Evolutionary conservation across 2,888 invertebrate species (phyloP).

Genomic region (Myopa tessellatipennis): DNA sequence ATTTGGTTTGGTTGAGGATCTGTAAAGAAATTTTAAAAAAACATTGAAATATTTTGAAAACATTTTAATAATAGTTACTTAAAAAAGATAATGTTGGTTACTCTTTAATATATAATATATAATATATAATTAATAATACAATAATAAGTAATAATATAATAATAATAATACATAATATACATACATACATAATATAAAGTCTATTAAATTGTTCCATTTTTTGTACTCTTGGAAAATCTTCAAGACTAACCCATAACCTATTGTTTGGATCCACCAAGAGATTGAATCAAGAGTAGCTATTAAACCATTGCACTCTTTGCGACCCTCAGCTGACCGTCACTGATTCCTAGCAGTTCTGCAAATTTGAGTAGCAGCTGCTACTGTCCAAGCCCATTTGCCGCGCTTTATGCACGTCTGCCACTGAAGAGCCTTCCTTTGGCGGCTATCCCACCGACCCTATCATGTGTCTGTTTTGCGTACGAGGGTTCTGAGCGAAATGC

Average conservation of each 20-base stretch:
- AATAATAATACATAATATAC: no score
- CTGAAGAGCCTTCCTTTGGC: background rate
- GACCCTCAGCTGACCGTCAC: conserved; percentile 33
- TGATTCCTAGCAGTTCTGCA: conserved; percentile 27
- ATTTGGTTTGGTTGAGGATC: background rate
- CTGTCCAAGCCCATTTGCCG: background rate
- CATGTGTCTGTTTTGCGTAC: background rate
- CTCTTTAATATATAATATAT: background rate
- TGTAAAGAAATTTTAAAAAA: conserved; percentile 9
- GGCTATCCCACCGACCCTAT: background rate
- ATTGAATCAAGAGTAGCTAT: background rate
- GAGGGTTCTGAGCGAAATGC: background rate
- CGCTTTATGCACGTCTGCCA: background rate
- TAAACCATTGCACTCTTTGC: background rate
- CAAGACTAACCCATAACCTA: no score
- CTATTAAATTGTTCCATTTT: background rate
- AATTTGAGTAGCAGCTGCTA: background rate
- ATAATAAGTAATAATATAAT: background rate
- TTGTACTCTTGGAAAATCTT: no score
- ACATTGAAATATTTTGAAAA: background rate
- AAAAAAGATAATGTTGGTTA: background rate
- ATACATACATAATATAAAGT: no score
- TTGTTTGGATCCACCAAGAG: no score
- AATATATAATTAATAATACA: background rate
- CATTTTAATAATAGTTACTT: background rate